Conservation (phyloP, 2,888 invertebrate species). For the Nomada fucata region DNA sequence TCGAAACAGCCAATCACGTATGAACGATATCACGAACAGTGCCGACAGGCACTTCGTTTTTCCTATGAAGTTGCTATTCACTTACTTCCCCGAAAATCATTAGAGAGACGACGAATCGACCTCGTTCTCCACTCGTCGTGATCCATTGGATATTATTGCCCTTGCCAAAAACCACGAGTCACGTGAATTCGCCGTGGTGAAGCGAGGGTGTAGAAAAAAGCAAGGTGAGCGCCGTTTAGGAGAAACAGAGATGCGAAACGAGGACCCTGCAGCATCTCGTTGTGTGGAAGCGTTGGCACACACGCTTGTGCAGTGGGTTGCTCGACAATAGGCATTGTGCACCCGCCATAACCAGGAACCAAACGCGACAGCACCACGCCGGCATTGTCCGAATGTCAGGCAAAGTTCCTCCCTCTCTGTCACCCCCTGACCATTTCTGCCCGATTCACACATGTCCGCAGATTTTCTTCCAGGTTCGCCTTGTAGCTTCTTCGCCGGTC, state of each 20-base stretch:
- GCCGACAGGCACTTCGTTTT: not conserved
- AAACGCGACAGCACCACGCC: constrained; percentile 80
- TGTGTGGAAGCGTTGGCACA: constrained; percentile 77
- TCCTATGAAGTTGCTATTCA: not conserved
- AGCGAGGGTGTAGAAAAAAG: constrained; percentile 42
- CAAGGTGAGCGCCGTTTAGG: constrained; percentile 44
- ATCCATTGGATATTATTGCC: constrained; percentile 51
- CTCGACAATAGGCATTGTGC: constrained; percentile 83
- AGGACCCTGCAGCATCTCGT: constrained; percentile 57
- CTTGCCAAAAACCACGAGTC: constrained; percentile 54
- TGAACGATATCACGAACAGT: not conserved
- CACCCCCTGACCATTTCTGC: constrained; percentile 11
- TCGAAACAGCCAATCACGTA: not conserved
- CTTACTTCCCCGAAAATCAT: not conserved
- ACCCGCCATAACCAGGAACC: constrained; percentile 83
- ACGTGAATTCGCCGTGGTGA: constrained; percentile 20
- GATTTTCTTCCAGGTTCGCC: constrained; percentile 28
- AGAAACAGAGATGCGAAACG: constrained; percentile 54
- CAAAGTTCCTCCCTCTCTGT: constrained; percentile 60
- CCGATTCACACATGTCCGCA: not conserved
- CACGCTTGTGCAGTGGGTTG: constrained; percentile 78
- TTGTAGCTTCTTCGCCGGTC: constrained; percentile 19
- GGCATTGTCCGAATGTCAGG: constrained; percentile 83
- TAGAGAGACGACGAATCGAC: constrained; percentile 32
- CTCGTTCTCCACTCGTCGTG: constrained; percentile 14